Conservation (phyloP, 1,140 invertebrate genomes). For the Penaeus vannamei region DNA sequence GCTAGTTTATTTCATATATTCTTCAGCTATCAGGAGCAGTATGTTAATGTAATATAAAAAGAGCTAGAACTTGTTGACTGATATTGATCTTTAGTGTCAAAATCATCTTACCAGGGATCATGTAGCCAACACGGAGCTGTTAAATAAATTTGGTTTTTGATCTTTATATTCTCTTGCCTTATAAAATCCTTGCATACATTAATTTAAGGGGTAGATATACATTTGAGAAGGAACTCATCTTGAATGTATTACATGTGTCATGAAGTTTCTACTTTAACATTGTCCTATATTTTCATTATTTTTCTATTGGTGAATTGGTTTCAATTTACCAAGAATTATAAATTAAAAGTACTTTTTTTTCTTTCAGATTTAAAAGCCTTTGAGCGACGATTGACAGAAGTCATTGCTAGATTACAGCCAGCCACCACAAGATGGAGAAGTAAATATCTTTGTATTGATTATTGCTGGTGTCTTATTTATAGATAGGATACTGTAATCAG, state of each 20-base stretch:
- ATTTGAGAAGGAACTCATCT: no score
- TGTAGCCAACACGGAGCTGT: no score
- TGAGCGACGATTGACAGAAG: conserved; percentile 94
- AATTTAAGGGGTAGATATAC: no score
- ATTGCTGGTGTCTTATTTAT: neutral
- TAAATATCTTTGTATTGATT: conserved; percentile 71
- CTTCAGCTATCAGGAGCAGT: neutral
- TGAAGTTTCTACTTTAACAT: no score
- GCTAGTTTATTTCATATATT: neutral
- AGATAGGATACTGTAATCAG: neutral
- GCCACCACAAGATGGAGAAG: conserved; percentile 93
- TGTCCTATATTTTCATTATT: no score
- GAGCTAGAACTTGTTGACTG: neutral
- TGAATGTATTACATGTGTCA: no score
- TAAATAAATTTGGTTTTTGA: no score
- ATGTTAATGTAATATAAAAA: neutral
- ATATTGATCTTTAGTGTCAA: no score
- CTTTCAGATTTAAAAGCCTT: conserved; percentile 96
- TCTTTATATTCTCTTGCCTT: no score
- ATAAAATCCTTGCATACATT: no score
- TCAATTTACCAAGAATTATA: neutral
- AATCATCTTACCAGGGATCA: no score
- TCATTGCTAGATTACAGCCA: conserved; percentile 94
- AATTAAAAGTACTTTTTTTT: conserved; percentile 68
- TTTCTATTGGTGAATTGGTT: neutral